Base-by-base conservation (phyloP, 1,140 invertebrate species). In the Orius laevigatus region DNA sequence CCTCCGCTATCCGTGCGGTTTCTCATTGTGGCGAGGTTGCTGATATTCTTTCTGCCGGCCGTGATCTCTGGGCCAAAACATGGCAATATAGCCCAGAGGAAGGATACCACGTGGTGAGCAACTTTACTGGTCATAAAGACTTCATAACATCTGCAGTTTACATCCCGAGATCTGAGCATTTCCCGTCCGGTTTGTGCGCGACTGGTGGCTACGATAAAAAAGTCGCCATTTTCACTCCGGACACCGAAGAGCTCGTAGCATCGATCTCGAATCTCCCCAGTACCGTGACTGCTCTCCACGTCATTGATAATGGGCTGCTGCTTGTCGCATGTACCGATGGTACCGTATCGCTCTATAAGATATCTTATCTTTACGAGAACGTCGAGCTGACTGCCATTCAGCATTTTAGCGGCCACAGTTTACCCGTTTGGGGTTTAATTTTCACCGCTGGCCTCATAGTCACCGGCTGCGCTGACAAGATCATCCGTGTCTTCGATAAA, bases 401-500 rank as follows among this genome's bases (percentile, higher is more conserved):
- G 8, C 25, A 25, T 25, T 67, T 88, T 1, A 68, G 67, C 55
- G 89, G 83, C 5, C 91, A 96, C 59, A 67, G 74, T 53, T 84
- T 81, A 16, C 86, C 92, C 18, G 85, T 97, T 10, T 98, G 93
- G 93, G 75, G 79, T 36, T 79, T 86, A 0, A 70, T 79, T 16
- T 58, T 81, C 1, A 55, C 62, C 2, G 70, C 73, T 55, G 63
- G 67, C 2, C 66, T 69, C 33, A 76, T 88, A 58, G 69, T 89
- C 0, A 93, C 91, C 14, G 88, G 78, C 8, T 85, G 82, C 2
- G 94, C 93, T 15, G 94, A 98, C 64, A 92, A 90, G 66, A 78
- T 73, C 10, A 84, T 97, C 41, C 80, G 79, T 55, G 59, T 92
- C 8, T 53, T 56, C 34, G 45, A 43, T 20, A 38, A 41, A n/a